Evolutionary conservation across 2,797 vertebrate species (phyloP).

Genomic region (Notamacropus eugenii): DNA sequence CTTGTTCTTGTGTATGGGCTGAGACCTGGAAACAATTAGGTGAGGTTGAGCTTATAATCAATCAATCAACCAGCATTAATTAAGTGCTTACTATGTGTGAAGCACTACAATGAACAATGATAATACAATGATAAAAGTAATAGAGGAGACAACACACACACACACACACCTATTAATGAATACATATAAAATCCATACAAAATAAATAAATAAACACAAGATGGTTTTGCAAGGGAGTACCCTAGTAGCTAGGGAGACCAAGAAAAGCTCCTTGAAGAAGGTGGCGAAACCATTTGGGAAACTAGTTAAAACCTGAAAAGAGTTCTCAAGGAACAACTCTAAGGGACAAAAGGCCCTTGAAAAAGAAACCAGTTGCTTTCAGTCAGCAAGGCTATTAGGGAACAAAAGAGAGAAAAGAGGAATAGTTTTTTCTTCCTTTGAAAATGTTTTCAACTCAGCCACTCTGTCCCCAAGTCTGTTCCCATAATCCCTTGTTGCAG

Average conservation of each 20-base stretch:
- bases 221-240: neutral
- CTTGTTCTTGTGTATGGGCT: conserved; percentile 57
- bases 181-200: neutral
- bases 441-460: neutral
- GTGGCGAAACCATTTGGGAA: neutral
- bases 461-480: neutral
- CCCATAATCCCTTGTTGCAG: neutral
- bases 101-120: neutral
- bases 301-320: neutral
- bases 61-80: neutral
- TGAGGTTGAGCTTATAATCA: conserved; percentile 24
- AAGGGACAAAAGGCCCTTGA: neutral
- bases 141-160: neutral
- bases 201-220: neutral
- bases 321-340: neutral
- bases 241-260: neutral
- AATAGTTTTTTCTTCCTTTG: neutral
- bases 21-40: conserved; percentile 64
- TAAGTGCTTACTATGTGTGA: neutral
- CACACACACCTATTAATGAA: neutral
- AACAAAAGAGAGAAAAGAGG: neutral
- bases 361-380: neutral
- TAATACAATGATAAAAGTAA: neutral
- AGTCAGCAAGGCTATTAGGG: neutral
- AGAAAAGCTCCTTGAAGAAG: neutral